phyloP scores from a whole-genome alignment of 2,797 vertebrate species.

The Hippocampus kuda region DNA sequence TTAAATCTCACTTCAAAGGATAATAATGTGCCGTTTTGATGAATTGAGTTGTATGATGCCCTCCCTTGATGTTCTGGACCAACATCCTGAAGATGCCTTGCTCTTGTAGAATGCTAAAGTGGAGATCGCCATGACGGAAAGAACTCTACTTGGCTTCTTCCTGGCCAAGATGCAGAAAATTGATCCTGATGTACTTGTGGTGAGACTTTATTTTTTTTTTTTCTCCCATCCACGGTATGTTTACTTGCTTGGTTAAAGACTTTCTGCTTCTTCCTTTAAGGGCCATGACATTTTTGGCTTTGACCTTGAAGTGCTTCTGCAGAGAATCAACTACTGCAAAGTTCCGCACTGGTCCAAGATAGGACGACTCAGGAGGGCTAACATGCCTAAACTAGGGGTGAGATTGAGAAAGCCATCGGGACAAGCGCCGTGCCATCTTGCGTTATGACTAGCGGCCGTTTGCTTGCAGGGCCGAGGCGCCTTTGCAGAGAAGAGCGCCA shows the following conservation, averaged over 20 bases:
- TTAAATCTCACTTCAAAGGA: not conserved
- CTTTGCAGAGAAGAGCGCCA: conserved; percentile 92
- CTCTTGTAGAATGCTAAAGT: conserved; percentile 78
- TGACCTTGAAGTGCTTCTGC: conserved; percentile 92
- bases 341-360: conserved; percentile 98
- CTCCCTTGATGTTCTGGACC: too few species aligned
- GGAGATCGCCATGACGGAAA: conserved; percentile 86
- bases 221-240: not conserved
- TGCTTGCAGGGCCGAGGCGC: conserved; percentile 76
- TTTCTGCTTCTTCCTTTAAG: conserved; percentile 33
- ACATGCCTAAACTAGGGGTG: conserved; percentile 97
- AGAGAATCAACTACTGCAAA: conserved; percentile 85
- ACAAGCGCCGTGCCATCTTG: not conserved
- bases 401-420: conserved; percentile 9
- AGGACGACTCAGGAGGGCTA: conserved; percentile 82
- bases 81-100: not conserved
- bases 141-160: conserved; percentile 89
- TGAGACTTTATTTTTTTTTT: conserved; percentile 55
- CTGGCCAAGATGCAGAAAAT: conserved; percentile 96
- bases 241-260: not conserved
- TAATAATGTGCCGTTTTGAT: not conserved
- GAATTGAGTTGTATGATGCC: not conserved
- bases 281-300: conserved; percentile 93
- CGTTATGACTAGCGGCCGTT: not conserved
- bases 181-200: conserved; percentile 94